Evolutionary conservation across 2,888 invertebrate genomes (phyloP), one percentile per base, ranked within the genome.

Genomic region (Syrista parreyssii): DNA sequence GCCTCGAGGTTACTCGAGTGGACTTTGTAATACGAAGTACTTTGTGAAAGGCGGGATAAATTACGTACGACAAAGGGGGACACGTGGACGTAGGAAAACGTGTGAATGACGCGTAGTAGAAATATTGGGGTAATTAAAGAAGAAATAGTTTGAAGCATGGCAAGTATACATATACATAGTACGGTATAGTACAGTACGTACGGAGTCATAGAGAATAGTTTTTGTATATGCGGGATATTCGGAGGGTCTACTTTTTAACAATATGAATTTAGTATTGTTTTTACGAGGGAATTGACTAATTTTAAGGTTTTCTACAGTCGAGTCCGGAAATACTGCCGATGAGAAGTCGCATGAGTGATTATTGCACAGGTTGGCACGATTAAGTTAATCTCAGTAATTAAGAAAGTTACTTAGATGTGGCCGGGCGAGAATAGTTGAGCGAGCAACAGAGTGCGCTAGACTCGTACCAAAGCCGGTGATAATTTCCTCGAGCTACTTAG

Each of bases 331-430:
- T 55, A 32, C 32, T 23, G 23, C 68, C 69, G 75, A 75, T 85
- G 83, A 85, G 82, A 82, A 85, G 86, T 82, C 80, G 84, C 84
- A 83, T 83, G 82, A 83, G 84, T 86, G 88, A 89, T 90, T 89
- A 90, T 89, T 88, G 85, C 88, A 55, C 84, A 87, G 84, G 86
- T 87, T 87, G 86, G 86, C 88, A 88, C 89, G 89, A 90, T 90
- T 89, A 89, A 89, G 84, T 89, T 90, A 90, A 91, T 90, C 88
- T 90, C 86, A 84, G 90, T 90, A 89, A 90, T 90, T 90, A 90
- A 91, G 89, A 88, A 89, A 90, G 88, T 89, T 89, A 85, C 87
- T 88, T 82, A 81, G 83, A 83, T 86, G 84, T 84, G 86, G 87
- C 87, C 86, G 85, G 85, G 86, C 86, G 88, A 86, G 88, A 88